Conservation (phyloP, 2,888 invertebrate species). For the Drosophila leonis region DNA sequence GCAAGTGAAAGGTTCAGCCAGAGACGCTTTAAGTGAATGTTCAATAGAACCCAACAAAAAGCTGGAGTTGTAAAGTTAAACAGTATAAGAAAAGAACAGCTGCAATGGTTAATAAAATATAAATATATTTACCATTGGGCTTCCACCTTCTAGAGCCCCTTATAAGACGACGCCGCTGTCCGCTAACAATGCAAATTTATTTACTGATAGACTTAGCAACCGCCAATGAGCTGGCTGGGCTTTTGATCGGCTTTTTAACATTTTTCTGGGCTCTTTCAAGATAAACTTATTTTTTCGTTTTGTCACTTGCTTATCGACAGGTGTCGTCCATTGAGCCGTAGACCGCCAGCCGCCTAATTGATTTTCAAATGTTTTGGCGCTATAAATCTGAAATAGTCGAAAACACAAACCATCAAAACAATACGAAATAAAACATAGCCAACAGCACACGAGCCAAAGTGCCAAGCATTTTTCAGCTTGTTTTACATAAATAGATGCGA, state of each 20-base stretch:
- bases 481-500: slow-evolving; percentile 75
- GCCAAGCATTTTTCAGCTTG: slow-evolving; percentile 64
- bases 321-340: slow-evolving; percentile 28
- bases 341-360: slow-evolving; percentile 66
- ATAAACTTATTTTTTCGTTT: slow-evolving; percentile 44
- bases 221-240: slow-evolving; percentile 37
- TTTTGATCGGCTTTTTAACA: slow-evolving; percentile 54
- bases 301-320: slow-evolving; percentile 74
- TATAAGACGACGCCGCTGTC: slow-evolving; percentile 17
- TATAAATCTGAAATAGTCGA: slow-evolving; percentile 66
- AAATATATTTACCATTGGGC: neutral
- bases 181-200: slow-evolving; percentile 50
- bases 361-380: slow-evolving; percentile 73
- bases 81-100: neutral
- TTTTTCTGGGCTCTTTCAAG: slow-evolving; percentile 40
- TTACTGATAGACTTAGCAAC: slow-evolving; percentile 51
- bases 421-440: slow-evolving; percentile 31
- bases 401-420: slow-evolving; percentile 20
- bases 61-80: neutral
- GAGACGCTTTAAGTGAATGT: slow-evolving; percentile 26
- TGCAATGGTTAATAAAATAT: neutral
- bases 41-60: slow-evolving; percentile 1
- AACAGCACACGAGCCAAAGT: slow-evolving; percentile 48
- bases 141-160: slow-evolving; percentile 2
- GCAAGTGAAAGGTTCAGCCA: slow-evolving; percentile 32